Conservation (phyloP, 2,888 invertebrate species). For the Polietes domitor region DNA sequence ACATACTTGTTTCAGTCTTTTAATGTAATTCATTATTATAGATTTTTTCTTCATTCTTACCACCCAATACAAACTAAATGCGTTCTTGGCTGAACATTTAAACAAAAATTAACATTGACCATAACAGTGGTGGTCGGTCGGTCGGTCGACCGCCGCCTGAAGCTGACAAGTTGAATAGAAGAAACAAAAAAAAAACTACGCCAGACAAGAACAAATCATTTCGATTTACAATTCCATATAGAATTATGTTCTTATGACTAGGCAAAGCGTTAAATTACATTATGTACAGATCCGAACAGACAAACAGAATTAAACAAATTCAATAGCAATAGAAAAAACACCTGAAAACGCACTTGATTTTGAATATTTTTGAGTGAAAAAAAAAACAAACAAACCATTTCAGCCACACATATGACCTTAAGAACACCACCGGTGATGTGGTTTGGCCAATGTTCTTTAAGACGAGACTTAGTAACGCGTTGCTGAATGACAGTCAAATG, state of each 20-base stretch:
- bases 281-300: conserved; percentile 18
- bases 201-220: conserved; percentile 19
- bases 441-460: conserved; percentile 1
- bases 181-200: conserved; percentile 24
- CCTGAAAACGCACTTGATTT: conserved; percentile 61
- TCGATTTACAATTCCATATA: conserved; percentile 7
- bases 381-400: conserved; percentile 3
- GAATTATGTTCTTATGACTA: conserved; percentile 28
- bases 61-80: conserved; percentile 28
- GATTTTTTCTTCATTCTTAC: conserved; percentile 4
- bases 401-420: conserved; percentile 20
- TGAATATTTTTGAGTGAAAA: conserved; percentile 37
- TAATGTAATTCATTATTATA: conserved; percentile 18
- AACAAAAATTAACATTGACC: conserved; percentile 62
- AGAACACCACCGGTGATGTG: conserved; percentile 3
- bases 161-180: neutral
- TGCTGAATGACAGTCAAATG: neutral
- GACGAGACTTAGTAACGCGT: neutral
- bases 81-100: conserved; percentile 28
- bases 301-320: conserved; percentile 27
- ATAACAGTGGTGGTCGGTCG: conserved; percentile 58
- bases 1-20: neutral
- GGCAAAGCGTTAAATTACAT: conserved; percentile 54
- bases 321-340: conserved; percentile 24
- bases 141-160: neutral